phyloP scores from a whole-genome alignment of 2,888 invertebrate species.

The Tholera decimalis region DNA sequence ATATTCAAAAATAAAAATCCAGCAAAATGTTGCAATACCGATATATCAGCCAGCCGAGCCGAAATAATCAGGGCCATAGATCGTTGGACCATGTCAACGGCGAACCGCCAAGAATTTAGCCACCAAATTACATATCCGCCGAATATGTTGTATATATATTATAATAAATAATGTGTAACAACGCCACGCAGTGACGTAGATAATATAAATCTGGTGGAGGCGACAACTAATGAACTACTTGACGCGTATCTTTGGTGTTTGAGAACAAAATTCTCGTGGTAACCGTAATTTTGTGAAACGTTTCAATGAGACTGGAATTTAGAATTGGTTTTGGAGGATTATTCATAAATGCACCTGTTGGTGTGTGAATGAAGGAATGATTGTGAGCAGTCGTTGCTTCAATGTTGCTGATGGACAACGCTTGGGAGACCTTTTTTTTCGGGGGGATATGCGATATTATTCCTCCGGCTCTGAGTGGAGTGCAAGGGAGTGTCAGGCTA shows the following conservation, averaged over 20 bases:
- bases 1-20: slow-evolving; percentile 32
- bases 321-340: no score
- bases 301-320: not conserved
- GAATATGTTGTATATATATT: slow-evolving; percentile 58
- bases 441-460: no score
- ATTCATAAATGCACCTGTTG: not conserved
- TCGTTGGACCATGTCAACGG: slow-evolving; percentile 73
- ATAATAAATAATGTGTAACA: slow-evolving; percentile 60
- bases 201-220: slow-evolving; percentile 50
- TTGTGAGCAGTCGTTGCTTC: not conserved
- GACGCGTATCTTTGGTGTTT: slow-evolving; percentile 24
- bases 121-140: slow-evolving; percentile 81
- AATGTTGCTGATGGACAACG: not conserved
- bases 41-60: slow-evolving; percentile 67
- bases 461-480: no score
- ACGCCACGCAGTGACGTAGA: slow-evolving; percentile 52
- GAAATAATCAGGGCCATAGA: slow-evolving; percentile 77
- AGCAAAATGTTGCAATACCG: slow-evolving; percentile 64
- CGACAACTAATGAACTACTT: slow-evolving; percentile 41
- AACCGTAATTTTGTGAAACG: not conserved
- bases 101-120: slow-evolving; percentile 81
- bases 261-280: not conserved
- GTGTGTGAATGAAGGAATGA: not conserved
- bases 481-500: no score
- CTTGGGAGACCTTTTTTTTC: no score